Evolutionary conservation across 2,113 vertebrate species (phyloP).

Genomic region (Callospermophilus lateralis): DNA sequence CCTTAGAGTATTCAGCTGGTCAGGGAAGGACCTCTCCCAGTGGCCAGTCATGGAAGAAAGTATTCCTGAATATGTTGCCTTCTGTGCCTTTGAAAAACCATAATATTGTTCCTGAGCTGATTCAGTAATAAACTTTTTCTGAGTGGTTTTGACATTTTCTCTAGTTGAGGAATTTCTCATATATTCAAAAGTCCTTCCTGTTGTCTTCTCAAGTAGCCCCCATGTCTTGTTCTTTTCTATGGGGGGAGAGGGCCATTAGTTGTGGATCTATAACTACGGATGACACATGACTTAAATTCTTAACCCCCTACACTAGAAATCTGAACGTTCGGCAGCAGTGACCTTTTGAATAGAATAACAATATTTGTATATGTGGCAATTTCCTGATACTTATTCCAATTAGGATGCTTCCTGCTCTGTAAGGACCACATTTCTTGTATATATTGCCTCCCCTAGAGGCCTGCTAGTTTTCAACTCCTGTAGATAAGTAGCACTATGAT

Average conservation of each 20-base stretch:
- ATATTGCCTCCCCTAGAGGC: background rate
- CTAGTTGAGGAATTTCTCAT: background rate
- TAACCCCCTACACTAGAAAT: background rate
- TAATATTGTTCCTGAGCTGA: background rate
- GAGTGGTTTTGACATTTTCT: background rate
- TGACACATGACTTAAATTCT: background rate
- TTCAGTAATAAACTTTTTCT: background rate
- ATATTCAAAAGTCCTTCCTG: background rate
- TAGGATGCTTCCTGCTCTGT: background rate
- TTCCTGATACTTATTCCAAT: background rate
- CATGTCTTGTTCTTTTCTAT: background rate
- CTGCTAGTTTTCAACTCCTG: background rate
- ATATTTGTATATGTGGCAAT: background rate
- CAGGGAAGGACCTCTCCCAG: background rate
- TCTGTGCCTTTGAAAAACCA: background rate
- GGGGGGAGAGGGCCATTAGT: background rate
- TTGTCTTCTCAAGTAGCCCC: background rate
- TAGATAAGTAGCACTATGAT: background rate
- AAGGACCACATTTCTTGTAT: background rate
- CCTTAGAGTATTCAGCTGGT: background rate
- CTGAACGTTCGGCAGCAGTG: background rate
- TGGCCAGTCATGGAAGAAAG: background rate
- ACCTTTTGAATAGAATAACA: background rate
- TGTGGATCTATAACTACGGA: background rate
- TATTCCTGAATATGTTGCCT: background rate